These are phyloP conservation scores for Lepisosteus oculatus DNA, from an alignment of 2,113 vertebrate genomes.

Conservation along the genomic window DNA sequence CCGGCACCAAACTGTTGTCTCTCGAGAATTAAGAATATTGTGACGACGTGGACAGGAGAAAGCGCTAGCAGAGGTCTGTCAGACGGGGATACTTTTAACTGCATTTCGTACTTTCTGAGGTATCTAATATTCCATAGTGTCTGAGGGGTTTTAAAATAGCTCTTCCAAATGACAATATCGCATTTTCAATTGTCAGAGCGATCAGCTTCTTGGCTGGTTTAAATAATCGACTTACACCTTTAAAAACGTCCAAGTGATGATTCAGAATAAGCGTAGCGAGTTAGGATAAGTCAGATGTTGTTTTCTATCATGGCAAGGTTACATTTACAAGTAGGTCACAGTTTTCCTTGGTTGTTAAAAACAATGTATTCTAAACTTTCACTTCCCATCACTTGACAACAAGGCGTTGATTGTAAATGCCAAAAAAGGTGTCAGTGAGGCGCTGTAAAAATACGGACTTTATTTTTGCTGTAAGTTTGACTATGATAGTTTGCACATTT, in stretches of 20 bases:
- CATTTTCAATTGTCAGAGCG: not conserved
- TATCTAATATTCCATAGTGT: constrained; percentile 19
- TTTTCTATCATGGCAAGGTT: not conserved
- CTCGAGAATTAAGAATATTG: not conserved
- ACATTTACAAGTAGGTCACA: not conserved
- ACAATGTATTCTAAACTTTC: not conserved
- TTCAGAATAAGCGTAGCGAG: no score
- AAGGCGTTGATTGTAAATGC: no score
- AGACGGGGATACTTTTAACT: constrained; percentile 1
- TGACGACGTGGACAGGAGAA: not conserved
- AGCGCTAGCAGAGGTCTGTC: not conserved
- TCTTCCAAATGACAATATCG: constrained; percentile 9
- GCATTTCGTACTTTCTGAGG: not conserved
- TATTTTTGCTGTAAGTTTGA: no score
- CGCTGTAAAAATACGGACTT: no score
- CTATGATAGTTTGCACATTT: no score
- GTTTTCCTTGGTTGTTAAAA: not conserved
- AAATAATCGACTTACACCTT: not conserved
- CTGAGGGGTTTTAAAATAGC: constrained; percentile 2
- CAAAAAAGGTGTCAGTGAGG: no score
- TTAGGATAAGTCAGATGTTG: not conserved
- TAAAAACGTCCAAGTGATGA: no score
- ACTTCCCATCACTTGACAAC: no score
- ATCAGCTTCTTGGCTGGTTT: not conserved
- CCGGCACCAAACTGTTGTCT: not conserved